Conservation (phyloP, 2,113 vertebrate genomes). For the Prochilodus magdalenae region DNA sequence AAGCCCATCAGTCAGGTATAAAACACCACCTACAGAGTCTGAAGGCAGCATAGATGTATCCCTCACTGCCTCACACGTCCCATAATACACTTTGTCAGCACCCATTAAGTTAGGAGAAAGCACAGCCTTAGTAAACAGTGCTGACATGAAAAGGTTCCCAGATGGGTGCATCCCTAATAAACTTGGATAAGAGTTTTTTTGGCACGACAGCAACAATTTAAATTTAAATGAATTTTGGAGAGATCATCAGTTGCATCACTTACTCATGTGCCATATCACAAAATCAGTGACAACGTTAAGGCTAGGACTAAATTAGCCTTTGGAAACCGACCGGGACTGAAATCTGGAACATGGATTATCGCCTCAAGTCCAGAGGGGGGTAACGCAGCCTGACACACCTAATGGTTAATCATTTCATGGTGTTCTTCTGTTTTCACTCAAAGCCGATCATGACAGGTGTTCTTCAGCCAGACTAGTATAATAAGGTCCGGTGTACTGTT, state of each 20-base stretch:
- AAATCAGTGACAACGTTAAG: neutral
- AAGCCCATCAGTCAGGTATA: too few relatives aligned
- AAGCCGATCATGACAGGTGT: neutral
- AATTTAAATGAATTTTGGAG: neutral
- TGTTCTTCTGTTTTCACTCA: neutral
- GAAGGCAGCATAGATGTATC: too few relatives aligned
- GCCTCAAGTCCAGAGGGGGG: neutral
- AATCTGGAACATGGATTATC: neutral
- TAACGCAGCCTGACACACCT: neutral
- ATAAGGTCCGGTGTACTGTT: neutral
- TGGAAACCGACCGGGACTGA: neutral
- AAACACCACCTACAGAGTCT: too few relatives aligned
- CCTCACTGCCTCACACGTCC: too few relatives aligned
- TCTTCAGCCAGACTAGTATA: neutral
- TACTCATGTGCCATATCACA: neutral
- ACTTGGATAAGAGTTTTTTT: neutral
- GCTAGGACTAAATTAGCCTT: neutral
- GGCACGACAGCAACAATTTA: neutral
- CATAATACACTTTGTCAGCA: too few relatives aligned
- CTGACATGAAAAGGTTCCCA: too few relatives aligned
- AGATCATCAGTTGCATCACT: neutral
- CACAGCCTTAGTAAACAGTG: too few relatives aligned
- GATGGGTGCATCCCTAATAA: neutral
- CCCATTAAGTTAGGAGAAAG: too few relatives aligned
- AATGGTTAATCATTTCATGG: neutral